Percentiles rank a stretch among this genome's conserved stretches.
Conservation (phyloP, 2,113 vertebrate genomes). For the Periophthalmus modestus region DNA sequence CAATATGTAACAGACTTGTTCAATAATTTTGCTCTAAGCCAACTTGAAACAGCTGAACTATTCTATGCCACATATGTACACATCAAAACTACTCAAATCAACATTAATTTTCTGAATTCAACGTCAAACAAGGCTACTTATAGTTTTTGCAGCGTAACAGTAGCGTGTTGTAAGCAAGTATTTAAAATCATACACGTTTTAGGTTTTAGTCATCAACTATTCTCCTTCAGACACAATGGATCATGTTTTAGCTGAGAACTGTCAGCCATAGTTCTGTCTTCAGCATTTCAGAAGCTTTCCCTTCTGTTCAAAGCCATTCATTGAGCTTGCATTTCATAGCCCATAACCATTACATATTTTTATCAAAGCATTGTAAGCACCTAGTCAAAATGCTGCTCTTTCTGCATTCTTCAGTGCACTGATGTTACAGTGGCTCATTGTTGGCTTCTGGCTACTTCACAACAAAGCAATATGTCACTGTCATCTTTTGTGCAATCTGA, state of each 20-base stretch:
- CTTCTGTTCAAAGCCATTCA: not conserved
- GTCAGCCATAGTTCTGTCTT: not conserved
- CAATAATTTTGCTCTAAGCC: too few species aligned
- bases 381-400: not conserved
- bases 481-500: not conserved
- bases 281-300: not conserved
- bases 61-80: too few species aligned
- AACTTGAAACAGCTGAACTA: too few species aligned
- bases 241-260: not conserved
- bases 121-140: too few species aligned
- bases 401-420: not conserved
- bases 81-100: too few species aligned
- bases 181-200: not conserved
- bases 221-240: not conserved
- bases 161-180: too few species aligned
- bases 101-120: too few species aligned
- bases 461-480: not conserved
- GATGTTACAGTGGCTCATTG: not conserved
- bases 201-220: not conserved
- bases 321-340: not conserved
- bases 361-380: conserved; percentile 3
- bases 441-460: not conserved
- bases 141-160: too few species aligned
- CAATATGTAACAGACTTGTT: too few species aligned
- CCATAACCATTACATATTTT: not conserved